These are phyloP conservation scores for Leuciscus waleckii DNA, from an alignment of 2,797 vertebrate species.

Conservation along the genomic window DNA sequence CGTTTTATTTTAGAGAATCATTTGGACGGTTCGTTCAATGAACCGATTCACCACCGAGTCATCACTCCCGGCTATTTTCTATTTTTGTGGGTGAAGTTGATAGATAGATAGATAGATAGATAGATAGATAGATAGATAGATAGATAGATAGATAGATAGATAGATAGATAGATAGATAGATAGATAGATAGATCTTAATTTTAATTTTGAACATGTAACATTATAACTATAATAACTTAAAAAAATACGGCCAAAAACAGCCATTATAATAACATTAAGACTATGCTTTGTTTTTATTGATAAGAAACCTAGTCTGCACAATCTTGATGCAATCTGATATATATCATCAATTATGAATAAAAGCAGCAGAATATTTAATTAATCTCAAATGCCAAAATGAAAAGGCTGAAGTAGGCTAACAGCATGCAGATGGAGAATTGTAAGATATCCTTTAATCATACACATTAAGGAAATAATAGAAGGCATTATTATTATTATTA, in stretches of 20 bases:
- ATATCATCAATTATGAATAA: conserved; percentile 17
- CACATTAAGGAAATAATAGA: background rate
- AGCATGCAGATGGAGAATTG: background rate
- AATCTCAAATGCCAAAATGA: background rate
- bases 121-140: background rate
- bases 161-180: too few relatives aligned
- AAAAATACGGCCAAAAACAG: background rate
- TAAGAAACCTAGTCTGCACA: background rate
- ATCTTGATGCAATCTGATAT: background rate
- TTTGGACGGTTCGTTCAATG: conserved; percentile 2
- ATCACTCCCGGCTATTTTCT: background rate
- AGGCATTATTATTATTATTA: background rate
- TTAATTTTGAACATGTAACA: background rate
- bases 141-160: too few relatives aligned
- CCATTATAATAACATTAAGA: background rate
- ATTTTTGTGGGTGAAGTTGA: background rate
- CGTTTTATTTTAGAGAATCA: background rate
- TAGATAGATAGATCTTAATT: background rate
- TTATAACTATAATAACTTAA: background rate
- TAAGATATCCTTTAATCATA: background rate
- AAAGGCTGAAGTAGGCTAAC: background rate
- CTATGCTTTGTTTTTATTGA: background rate
- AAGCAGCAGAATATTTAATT: conserved; percentile 10
- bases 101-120: too few relatives aligned
- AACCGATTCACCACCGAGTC: conserved; percentile 2